Evolutionary conservation across 2,888 invertebrate species (phyloP), one percentile per base, ranked within the genome.

Genomic region (Dysmachus trigonus): DNA sequence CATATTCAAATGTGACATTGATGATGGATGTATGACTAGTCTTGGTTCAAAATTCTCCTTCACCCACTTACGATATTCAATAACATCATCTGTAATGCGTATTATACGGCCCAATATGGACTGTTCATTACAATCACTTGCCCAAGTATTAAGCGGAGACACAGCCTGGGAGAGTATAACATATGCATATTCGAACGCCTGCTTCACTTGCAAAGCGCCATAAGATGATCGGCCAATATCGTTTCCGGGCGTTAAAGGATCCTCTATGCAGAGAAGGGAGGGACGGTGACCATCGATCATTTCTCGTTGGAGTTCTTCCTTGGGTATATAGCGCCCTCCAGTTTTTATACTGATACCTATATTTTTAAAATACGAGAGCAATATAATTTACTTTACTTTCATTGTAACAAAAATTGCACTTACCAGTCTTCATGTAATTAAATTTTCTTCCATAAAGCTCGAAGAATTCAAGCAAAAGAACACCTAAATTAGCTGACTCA

Each of bases 201-300:
- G 96, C 91, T 97, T 96, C 22, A 97, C 96, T 92, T 94, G 92
- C 53, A 93, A 89, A 62, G 92, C 92, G 18, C 92, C 98, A 92
- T 98, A 99, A 90, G 98, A 98, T 91, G 98, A 98, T 89, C 98
- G 95, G 8, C 99, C 99, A 91, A 99, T 99, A 92, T 99, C 99
- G 92, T 99, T 99, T 88, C 96, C 98, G 18, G 98, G 95, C 88
- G 97, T 97, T 72, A 99, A 94, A 30, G 99, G 99, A 93, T 99
- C 99, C 93, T 99, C 99, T 89, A 99, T 99, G 91, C 98, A 99
- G 88, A 99, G 93, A 91, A 99, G 93, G 88, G 98, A 98, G 30
- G 98, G 98, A 77, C 98, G 94, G 92, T 98, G 97, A 0, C 98
- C 98, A 92, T 98, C 97, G 89, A 96, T 95, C 97, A 98, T 98